Evolutionary conservation across 2,797 vertebrate species (phyloP).

Genomic region (Nasua narica): DNA sequence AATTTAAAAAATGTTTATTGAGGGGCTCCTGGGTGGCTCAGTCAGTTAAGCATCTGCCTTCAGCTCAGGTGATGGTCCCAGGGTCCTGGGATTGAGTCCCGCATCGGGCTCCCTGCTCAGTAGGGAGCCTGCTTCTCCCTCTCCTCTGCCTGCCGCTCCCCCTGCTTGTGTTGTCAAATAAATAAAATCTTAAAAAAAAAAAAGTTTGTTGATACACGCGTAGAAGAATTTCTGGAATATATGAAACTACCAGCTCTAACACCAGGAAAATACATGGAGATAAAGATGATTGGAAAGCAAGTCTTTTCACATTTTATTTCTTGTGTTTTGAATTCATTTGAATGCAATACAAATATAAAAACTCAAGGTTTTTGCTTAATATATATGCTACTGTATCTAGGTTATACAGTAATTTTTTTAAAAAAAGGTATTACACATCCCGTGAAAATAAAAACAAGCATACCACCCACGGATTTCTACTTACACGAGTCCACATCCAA

Average conservation of each 20-base stretch:
- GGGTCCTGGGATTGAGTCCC: not conserved
- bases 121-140: not conserved
- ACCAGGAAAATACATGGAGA: not conserved
- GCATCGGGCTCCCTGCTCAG: not conserved
- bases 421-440: not conserved
- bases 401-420: not conserved
- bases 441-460: not conserved
- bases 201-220: not conserved
- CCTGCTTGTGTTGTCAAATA: no score
- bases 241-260: not conserved
- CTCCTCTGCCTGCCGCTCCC: no score
- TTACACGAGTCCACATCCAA: not conserved
- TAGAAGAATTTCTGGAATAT: not conserved
- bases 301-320: conserved; percentile 19
- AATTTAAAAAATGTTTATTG: not conserved
- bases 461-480: not conserved
- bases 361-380: not conserved
- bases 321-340: not conserved
- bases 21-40: not conserved
- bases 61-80: not conserved
- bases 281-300: not conserved
- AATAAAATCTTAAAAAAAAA: not conserved
- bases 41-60: not conserved
- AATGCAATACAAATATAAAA: not conserved
- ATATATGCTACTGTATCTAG: not conserved